Conservation (phyloP, 2,888 invertebrate species). For the Gari tellinella region DNA sequence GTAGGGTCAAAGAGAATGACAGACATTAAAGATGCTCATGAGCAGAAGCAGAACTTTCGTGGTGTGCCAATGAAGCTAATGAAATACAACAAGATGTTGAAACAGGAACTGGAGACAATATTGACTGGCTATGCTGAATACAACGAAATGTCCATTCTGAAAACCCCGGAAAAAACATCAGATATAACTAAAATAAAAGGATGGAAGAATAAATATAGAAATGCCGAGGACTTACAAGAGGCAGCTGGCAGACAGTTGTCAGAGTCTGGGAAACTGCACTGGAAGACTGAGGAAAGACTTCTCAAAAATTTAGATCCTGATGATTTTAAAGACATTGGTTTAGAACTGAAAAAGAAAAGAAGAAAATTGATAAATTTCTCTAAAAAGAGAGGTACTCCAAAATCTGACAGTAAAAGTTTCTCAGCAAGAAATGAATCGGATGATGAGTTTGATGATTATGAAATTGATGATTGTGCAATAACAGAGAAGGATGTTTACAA, state of each 20-base stretch:
- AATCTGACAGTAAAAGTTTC: conserved; percentile 1
- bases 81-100: conserved; percentile 73
- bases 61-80: conserved; percentile 75
- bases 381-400: conserved; percentile 38
- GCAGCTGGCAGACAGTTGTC: conserved; percentile 49
- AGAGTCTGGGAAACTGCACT: conserved; percentile 67
- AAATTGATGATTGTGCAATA: conserved; percentile 35
- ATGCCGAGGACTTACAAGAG: conserved; percentile 48
- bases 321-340: conserved; percentile 69
- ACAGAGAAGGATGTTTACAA: conserved; percentile 54
- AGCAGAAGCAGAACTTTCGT: conserved; percentile 68
- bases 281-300: conserved; percentile 71
- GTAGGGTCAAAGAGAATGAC: conserved; percentile 50
- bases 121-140: conserved; percentile 15
- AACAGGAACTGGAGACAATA: conserved; percentile 61
- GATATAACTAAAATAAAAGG: conserved; percentile 79
- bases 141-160: conserved; percentile 3
- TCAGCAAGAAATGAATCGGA: conserved; percentile 26
- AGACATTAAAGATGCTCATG: conserved; percentile 54
- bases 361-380: conserved; percentile 62
- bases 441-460: conserved; percentile 25
- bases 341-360: conserved; percentile 71
- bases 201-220: conserved; percentile 74
- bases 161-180: conserved; percentile 67
- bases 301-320: conserved; percentile 68